Evolutionary conservation across 2,113 vertebrate genomes (phyloP), one percentile per base, ranked within the genome.

Genomic region (Mesembrinibis cayennensis): DNA sequence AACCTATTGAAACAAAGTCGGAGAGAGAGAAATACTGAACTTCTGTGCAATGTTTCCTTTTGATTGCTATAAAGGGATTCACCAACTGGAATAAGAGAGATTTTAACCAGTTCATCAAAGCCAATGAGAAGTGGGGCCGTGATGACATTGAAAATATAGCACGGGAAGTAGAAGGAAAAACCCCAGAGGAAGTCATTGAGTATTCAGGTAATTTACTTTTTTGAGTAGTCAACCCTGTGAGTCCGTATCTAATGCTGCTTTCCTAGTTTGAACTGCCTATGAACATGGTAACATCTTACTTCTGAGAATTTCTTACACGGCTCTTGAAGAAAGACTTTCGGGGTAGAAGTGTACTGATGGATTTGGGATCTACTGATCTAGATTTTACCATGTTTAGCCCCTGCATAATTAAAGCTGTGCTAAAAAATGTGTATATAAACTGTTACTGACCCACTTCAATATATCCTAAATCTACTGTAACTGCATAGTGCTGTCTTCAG

Each of bases 51-150:
- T 87, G 40, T 93, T 94, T 96, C 18, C 70, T 94, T 96, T 58
- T 91, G 14, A 38, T 90, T 96, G 30, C 45, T 95, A 5, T 82
- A 16, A 95, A 99, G 99, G 99, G 99, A 86, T 99, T 99, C 96
- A 99, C 99, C 50, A 99, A 99, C 96, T 99, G 99, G 99, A 99
- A 99, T 97, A 99, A 99, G 95, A 99, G 99, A 82, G 99, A 99
- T 98, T 99, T 99, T 96, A 99, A 99, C 97, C 99, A 99, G 97
- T 99, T 99, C 98, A 99, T 99, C 94, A 99, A 99, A 98, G 99
- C 99, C 45, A 99, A 99, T 82, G 99, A 99, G 96, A 99, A 99
- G 96, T 99, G 99, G 99, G 99, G 99, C 76, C 98, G 99, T 95
- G 99, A 99, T 94, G 99, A 99, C 94, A 99, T 99, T 80, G 99